phyloP scores from a whole-genome alignment of 1,140 invertebrate genomes.

The Dendroctonus ponderosae region DNA sequence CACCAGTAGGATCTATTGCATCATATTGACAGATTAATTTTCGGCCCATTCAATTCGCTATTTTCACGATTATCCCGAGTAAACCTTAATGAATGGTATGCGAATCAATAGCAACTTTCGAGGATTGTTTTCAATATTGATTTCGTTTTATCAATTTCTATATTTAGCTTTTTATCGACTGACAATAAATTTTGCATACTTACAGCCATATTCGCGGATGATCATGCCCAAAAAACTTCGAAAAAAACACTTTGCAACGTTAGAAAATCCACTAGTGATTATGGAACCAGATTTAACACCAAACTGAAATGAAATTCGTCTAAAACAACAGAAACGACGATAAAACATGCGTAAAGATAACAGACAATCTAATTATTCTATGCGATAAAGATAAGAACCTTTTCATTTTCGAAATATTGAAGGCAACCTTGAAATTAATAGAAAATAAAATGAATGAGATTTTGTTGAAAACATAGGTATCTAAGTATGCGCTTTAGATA shows the following conservation, averaged over 20 bases:
- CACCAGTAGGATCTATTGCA: neutral
- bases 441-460: neutral
- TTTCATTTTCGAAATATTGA: conserved; percentile 5
- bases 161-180: too few species aligned
- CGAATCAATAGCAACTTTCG: too few species aligned
- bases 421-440: neutral
- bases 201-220: conserved; percentile 9
- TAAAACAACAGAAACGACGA: conserved; percentile 13
- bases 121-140: too few species aligned
- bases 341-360: conserved; percentile 27
- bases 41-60: too few species aligned
- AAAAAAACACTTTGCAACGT: neutral
- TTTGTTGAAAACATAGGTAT: too few species aligned
- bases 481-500: too few species aligned
- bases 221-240: neutral
- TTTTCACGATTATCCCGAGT: too few species aligned
- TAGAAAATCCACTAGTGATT: too few species aligned
- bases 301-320: neutral
- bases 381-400: conserved; percentile 27
- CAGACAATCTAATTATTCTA: conserved; percentile 23
- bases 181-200: conserved; percentile 5
- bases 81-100: too few species aligned
- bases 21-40: too few species aligned
- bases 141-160: too few species aligned
- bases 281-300: too few species aligned